These are phyloP conservation scores for Bombus huntii DNA, from an alignment of 1,140 invertebrate species.

Conservation along the genomic window DNA sequence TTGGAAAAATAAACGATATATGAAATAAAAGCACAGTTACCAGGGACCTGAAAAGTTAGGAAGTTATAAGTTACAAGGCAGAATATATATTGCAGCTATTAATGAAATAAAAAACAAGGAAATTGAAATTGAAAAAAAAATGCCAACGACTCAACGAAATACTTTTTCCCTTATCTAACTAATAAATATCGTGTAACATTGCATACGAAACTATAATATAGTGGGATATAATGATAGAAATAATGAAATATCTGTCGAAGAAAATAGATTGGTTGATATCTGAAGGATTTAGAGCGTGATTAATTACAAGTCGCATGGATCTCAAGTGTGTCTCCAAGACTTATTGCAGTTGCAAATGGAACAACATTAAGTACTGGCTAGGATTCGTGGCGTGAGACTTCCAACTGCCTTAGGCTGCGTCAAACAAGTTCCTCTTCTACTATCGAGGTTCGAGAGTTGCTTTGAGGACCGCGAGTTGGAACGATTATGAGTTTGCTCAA, in stretches of 20 bases:
- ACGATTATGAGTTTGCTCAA: constrained; percentile 68
- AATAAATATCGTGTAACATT: not conserved
- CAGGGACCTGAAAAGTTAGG: not conserved
- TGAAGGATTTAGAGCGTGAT: constrained; percentile 10
- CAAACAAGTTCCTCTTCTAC: constrained; percentile 53
- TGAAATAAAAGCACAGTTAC: not conserved
- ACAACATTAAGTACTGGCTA: constrained; percentile 60
- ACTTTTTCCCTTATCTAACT: not conserved
- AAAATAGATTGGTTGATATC: not conserved
- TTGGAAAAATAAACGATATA: not conserved
- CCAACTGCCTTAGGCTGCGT: constrained; percentile 50
- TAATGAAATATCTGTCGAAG: not conserved
- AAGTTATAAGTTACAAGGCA: not conserved
- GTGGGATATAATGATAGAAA: not conserved
- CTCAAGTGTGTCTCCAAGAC: constrained; percentile 15
- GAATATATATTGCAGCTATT: not conserved
- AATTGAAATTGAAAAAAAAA: not conserved
- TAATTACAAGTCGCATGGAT: constrained; percentile 9
- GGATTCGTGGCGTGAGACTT: constrained; percentile 7
- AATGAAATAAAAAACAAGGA: not conserved
- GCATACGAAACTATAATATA: too few species aligned
- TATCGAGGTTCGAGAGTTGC: constrained; percentile 39
- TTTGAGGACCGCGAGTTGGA: constrained; percentile 54
- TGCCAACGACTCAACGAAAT: not conserved
- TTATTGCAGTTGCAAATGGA: constrained; percentile 32